Evolutionary conservation across 2,113 vertebrate genomes (phyloP), one percentile per base, ranked within the genome.

Genomic region (Melospiza melodia): DNA sequence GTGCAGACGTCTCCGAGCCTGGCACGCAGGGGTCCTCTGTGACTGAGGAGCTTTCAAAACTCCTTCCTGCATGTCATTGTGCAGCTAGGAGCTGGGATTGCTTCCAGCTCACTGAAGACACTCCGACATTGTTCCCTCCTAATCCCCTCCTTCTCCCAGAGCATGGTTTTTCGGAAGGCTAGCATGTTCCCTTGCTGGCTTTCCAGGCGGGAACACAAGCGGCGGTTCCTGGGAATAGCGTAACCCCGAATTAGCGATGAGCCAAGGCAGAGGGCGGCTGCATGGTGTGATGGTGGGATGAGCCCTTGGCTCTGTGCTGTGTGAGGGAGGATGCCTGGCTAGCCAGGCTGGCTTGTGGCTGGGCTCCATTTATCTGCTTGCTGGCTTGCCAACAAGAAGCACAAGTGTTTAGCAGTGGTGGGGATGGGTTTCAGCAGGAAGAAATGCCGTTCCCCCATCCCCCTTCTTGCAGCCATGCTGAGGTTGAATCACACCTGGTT

Each of bases 91-190:
- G 95, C 93, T 90, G 90, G 95, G 94, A 94, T 59, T 43, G 39
- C 57, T 48, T 96, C 94, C 95, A 97, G 94, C 90, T 93, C 25
- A 7, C 90, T 75, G 85, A 86, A 94, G 96, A 95, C 93, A 96
- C 85, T 93, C 90, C 0, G 11, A 67, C 73, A 94, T 94, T 95
- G 90, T 96, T 93, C 90, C 44, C 17, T 87, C 17, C 39, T 87
- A 69, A 61, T 82, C 74, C 94, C 90, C 74, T 84, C 74, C 89
- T 89, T 84, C 74, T 87, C 7, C 1, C 33, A 25, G 81, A 39
- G 76, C 6, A 44, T 63, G 76, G 23, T 28, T 88, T 92, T 69
- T 75, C 1, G 0, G 83, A 90, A 89, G 68, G 57, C 85, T 93
- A 63, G 61, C 85, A 74, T 93, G 82, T 96, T 93, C 75, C 63